phyloP scores from a whole-genome alignment of 1,140 invertebrate genomes.

The Octopus bimaculoides region DNA sequence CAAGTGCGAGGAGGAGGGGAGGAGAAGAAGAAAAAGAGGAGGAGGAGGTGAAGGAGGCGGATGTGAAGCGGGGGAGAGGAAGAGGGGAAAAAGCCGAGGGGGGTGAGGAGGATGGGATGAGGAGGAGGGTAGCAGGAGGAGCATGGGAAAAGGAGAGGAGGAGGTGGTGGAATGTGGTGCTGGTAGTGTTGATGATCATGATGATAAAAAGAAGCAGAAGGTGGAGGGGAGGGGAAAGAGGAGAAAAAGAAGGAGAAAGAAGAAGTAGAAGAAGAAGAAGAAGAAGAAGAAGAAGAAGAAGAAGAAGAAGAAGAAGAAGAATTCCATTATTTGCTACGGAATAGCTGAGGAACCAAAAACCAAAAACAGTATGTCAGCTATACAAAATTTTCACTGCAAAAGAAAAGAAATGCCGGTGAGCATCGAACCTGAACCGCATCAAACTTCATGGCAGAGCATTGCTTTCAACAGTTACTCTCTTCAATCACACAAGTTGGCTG shows the following conservation, averaged over 20 bases:
- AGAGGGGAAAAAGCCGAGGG: background rate
- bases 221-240: background rate
- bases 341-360: background rate
- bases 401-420: too few relatives aligned
- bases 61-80: background rate
- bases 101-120: too few relatives aligned
- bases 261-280: background rate
- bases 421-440: too few relatives aligned
- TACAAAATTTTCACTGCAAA: too few relatives aligned
- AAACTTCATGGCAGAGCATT: too few relatives aligned
- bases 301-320: background rate
- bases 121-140: constrained; percentile 2
- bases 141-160: background rate
- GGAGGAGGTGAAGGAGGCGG: background rate
- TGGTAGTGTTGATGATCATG: background rate
- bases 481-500: too few relatives aligned
- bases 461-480: too few relatives aligned
- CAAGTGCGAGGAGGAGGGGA: too few relatives aligned
- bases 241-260: constrained; percentile 16
- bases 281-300: constrained; percentile 2
- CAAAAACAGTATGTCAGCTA: background rate
- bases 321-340: background rate
- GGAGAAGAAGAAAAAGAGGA: too few relatives aligned
- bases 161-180: background rate
- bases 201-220: background rate